phyloP scores from a whole-genome alignment of 2,113 vertebrate species.

The Dicerorhinus sumatrensis region DNA sequence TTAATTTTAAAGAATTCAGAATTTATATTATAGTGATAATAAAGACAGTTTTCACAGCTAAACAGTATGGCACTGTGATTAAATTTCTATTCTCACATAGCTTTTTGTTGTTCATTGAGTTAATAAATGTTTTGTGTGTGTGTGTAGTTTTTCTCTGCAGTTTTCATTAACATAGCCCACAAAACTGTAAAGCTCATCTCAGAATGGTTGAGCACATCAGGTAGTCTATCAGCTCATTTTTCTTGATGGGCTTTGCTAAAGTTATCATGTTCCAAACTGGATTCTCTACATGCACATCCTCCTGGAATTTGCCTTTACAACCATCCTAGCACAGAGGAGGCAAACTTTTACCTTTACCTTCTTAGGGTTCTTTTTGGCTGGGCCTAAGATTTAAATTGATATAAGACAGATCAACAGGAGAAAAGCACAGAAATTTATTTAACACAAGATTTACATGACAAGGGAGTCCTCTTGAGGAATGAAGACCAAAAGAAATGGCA shows the following conservation, averaged over 20 bases:
- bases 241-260: neutral
- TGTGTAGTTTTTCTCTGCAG: neutral
- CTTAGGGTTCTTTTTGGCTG: neutral
- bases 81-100: neutral
- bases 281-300: neutral
- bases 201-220: neutral
- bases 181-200: neutral
- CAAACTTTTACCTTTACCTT: neutral
- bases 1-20: neutral
- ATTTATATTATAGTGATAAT: neutral
- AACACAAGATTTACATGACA: neutral
- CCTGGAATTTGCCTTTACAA: neutral
- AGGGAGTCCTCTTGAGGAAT: neutral
- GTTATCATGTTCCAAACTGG: neutral
- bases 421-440: neutral
- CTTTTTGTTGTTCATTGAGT: neutral
- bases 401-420: neutral
- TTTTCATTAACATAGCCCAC: neutral
- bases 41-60: neutral
- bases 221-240: neutral
- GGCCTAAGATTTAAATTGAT: neutral
- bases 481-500: too few species aligned
- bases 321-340: too few species aligned
- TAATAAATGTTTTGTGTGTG: neutral
- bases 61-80: neutral